A percentile compares a stretch with the other conserved stretches of the same genome.
Evolutionary conservation across 2,888 invertebrate species (phyloP).

Genomic region (Sycophila texana): DNA sequence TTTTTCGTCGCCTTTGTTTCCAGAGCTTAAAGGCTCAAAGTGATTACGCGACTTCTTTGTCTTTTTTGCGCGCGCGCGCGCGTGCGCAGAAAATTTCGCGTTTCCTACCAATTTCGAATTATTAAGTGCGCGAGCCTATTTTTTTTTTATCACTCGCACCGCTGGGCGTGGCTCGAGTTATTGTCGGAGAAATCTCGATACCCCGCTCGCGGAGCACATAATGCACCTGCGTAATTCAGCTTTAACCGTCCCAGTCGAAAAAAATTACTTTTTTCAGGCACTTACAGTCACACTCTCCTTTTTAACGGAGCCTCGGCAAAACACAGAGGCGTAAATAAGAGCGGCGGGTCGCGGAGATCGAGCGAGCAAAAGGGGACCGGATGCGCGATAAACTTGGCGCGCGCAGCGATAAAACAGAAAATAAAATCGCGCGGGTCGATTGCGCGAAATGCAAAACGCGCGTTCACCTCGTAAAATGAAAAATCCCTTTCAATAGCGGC

Average conservation of each 20-base stretch:
- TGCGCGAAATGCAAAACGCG: background rate
- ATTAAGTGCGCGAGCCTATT: background rate
- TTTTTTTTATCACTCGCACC: background rate
- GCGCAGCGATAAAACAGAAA: background rate
- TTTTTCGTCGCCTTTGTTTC: conserved; percentile 68
- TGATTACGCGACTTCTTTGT: conserved; percentile 59
- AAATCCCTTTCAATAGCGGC: conserved; percentile 5
- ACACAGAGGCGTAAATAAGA: too few relatives aligned
- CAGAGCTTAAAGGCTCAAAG: conserved; percentile 69
- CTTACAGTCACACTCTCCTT: background rate
- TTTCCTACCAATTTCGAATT: conserved; percentile 9
- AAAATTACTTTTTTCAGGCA: too few relatives aligned
- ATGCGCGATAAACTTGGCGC: too few relatives aligned
- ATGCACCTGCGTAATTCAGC: too few relatives aligned
- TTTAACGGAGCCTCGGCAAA: background rate
- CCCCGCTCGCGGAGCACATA: too few relatives aligned
- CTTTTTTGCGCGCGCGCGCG: background rate
- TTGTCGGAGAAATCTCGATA: too few relatives aligned
- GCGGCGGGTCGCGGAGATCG: too few relatives aligned
- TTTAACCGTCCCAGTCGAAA: too few relatives aligned
- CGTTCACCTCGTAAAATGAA: background rate
- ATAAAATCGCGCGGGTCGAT: too few relatives aligned
- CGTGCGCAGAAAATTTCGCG: background rate
- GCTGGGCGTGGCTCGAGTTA: too few relatives aligned
- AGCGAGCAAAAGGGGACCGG: too few relatives aligned